Conservation (phyloP, 2,113 vertebrate species). For the Nansenia antarctica region DNA sequence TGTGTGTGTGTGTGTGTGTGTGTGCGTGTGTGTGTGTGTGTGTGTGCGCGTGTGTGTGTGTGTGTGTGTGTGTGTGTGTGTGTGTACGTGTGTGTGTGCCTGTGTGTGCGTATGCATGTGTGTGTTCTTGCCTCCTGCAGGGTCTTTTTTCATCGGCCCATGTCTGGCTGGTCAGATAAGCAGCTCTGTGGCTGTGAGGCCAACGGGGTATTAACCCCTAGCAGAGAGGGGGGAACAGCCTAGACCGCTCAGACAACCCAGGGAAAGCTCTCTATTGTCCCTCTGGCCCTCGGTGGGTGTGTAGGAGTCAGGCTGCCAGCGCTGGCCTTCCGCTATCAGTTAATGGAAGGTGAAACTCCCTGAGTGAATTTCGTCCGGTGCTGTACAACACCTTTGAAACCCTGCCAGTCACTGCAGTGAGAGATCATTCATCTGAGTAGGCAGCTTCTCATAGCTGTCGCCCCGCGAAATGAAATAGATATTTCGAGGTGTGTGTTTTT, state of each 20-base stretch:
- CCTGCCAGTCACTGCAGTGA: neutral
- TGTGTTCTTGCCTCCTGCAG: constrained; percentile 8
- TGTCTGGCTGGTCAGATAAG: constrained; percentile 55
- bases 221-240: neutral
- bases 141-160: constrained; percentile 23
- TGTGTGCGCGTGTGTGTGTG: neutral
- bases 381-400: neutral
- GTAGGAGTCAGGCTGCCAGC: neutral
- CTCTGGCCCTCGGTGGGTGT: too few species aligned
- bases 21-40: constrained; percentile 26
- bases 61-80: constrained; percentile 26
- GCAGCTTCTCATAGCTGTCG: neutral
- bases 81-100: neutral
- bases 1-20: neutral
- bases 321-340: neutral
- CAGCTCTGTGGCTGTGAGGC: constrained; percentile 28
- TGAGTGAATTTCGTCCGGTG: neutral
- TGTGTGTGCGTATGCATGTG: neutral
- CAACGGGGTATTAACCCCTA: neutral
- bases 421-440: neutral
- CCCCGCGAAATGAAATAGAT: neutral
- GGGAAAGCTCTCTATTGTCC: too few species aligned
- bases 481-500: neutral
- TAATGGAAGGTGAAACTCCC: neutral
- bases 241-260: neutral